Evolutionary conservation across 2,888 invertebrate genomes (phyloP).

Genomic region (Taenaris catops): DNA sequence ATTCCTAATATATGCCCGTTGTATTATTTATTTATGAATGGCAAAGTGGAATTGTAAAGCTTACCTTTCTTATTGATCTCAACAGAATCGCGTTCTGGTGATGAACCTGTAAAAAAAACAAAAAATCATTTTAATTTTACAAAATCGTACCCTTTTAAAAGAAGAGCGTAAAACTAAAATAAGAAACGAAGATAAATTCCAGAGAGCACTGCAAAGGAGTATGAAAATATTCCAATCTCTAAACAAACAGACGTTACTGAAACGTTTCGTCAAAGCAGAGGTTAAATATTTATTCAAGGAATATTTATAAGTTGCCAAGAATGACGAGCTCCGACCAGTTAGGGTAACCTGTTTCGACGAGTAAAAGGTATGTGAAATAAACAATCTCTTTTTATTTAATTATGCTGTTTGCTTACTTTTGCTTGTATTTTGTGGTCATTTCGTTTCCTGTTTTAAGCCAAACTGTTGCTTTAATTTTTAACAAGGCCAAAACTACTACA

Average conservation of each 20-base stretch:
- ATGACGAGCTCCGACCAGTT: slow-evolving; percentile 49
- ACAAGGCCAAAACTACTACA: no score
- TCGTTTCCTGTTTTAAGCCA: no score
- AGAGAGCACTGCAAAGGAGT: neutral
- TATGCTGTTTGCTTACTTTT: slow-evolving; percentile 25
- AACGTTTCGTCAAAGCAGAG: slow-evolving; percentile 45
- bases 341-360: slow-evolving; percentile 46
- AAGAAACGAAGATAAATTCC: neutral
- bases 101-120: slow-evolving; percentile 54
- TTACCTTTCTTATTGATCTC: slow-evolving; percentile 71
- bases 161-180: neutral
- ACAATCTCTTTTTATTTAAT: slow-evolving; percentile 39
- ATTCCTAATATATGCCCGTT: slow-evolving; percentile 26
- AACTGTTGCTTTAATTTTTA: no score
- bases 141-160: neutral
- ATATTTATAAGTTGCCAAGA: slow-evolving; percentile 56
- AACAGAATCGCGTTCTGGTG: slow-evolving; percentile 57
- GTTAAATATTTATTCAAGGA: slow-evolving; percentile 53
- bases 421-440: slow-evolving; percentile 4
- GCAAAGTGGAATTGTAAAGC: slow-evolving; percentile 26
- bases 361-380: slow-evolving; percentile 51
- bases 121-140: slow-evolving; percentile 13
- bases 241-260: slow-evolving; percentile 27
- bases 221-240: slow-evolving; percentile 5
- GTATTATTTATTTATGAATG: slow-evolving; percentile 29